Base-by-base conservation (phyloP, 2,113 vertebrate species). In the Xenopus tropicalis region DNA sequence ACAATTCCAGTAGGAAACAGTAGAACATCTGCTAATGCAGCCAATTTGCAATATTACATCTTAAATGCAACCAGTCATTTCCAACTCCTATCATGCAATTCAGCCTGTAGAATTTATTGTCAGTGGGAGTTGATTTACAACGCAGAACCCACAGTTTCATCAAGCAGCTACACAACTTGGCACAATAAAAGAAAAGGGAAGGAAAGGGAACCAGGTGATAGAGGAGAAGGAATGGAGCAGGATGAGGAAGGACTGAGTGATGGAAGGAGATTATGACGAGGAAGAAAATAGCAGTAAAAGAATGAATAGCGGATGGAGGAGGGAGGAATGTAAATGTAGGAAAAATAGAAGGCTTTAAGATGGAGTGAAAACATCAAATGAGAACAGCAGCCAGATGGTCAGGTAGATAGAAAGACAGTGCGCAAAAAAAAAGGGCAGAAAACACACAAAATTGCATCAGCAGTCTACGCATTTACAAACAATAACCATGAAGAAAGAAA, bases 41-140 rank as follows among this genome's bases (percentile, higher is more conserved):
- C 73, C 66, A 75, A 75, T 75, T 69, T 75, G 73, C 73, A 75
- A 75, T 69, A 69, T 75, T 75, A 75, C 73, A 75, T 75, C 59
- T 75, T 75, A 75, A 75, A 75, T 75, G 73, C 73, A 75, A 75
- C 73, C 66, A 69, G 73, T 69, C 73, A 75, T 69, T 75, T 75
- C 65, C 59, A 74, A 62, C 72, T 74, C 72, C 72, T 62, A 68
- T 74, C 66, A 69, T 63, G 66, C 73, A 69, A 75, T 69, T 69
- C 66, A 75, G 73, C 58, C 24, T 63, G 66, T 44, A 69, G 44
- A 61, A 75, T 69, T 69, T 75, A 74, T 74, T 74, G 72, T 69
- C 72, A 68, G 65, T 61, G 65, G 72, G 72, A 74, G 72, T 68
- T 74, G 72, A 74, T 68, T 74, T 74, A 68, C 68, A 44, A 61